These are phyloP conservation scores for Leptinotarsa defecta DNA, from an alignment of 1,140 invertebrate genomes.

Conservation along the genomic window DNA sequence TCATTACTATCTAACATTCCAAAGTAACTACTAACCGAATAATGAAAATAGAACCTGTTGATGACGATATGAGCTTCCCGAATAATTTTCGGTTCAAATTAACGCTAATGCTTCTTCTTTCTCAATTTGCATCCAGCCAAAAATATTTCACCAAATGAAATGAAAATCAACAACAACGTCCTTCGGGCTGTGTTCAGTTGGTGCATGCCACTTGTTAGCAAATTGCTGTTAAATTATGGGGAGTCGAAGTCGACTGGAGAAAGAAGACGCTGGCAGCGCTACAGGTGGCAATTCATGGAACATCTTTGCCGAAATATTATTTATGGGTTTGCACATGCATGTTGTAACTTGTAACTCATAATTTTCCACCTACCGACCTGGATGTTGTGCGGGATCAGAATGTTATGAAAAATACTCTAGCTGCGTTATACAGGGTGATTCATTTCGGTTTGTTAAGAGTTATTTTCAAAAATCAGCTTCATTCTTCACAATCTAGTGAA, in stretches of 20 bases:
- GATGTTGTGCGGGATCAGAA: neutral
- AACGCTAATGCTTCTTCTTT: too few species aligned
- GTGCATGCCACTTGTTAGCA: slow-evolving; percentile 15
- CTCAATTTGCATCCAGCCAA: neutral
- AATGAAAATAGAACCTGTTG: too few species aligned
- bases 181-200: neutral
- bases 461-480: too few species aligned
- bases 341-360: slow-evolving; percentile 6
- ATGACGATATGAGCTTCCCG: too few species aligned
- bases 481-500: too few species aligned
- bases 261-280: slow-evolving; percentile 14
- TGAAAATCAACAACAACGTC: neutral
- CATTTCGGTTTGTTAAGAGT: too few species aligned
- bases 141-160: neutral
- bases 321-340: slow-evolving; percentile 8
- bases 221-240: slow-evolving; percentile 15
- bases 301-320: slow-evolving; percentile 10
- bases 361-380: slow-evolving; percentile 16
- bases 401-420: too few species aligned
- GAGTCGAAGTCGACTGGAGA: neutral
- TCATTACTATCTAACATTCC: too few species aligned
- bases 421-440: too few species aligned
- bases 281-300: slow-evolving; percentile 15
- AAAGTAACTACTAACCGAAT: too few species aligned
- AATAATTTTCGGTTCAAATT: too few species aligned